Evolutionary conservation across 2,113 vertebrate species (phyloP).

Genomic region (Nyctereutes procyonoides): DNA sequence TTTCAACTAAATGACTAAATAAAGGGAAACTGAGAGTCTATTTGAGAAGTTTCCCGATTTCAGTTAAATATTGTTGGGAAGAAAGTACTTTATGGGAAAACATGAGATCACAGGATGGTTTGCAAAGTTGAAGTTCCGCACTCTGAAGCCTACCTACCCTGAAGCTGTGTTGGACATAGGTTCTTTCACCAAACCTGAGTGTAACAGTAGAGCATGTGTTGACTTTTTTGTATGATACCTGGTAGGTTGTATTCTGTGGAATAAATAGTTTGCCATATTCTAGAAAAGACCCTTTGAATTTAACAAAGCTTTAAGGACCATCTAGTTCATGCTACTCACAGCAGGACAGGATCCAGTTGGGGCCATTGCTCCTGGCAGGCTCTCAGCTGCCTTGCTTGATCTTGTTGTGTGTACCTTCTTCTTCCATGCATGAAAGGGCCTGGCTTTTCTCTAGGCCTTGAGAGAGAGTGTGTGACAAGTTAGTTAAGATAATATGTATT

Average conservation of each 20-base stretch:
- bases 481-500: neutral
- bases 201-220: neutral
- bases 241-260: neutral
- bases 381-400: neutral
- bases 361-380: neutral
- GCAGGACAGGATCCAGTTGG: neutral
- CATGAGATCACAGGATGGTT: neutral
- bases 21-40: constrained; percentile 15
- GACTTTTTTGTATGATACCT: neutral
- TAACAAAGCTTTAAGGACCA: neutral
- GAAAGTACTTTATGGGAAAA: constrained; percentile 18
- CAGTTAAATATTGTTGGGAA: constrained; percentile 19
- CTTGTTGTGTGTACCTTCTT: neutral
- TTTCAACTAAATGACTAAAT: constrained; percentile 34
- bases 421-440: neutral
- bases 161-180: neutral
- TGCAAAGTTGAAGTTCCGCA: neutral
- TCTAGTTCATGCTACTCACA: neutral
- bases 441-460: neutral
- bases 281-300: neutral
- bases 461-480: neutral
- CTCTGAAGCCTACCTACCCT: neutral
- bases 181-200: neutral
- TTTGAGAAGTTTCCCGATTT: constrained; percentile 3
- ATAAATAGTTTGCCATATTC: neutral